These are phyloP conservation scores for Cinclus cinclus DNA, from an alignment of 2,113 vertebrate genomes.

Conservation along the genomic window DNA sequence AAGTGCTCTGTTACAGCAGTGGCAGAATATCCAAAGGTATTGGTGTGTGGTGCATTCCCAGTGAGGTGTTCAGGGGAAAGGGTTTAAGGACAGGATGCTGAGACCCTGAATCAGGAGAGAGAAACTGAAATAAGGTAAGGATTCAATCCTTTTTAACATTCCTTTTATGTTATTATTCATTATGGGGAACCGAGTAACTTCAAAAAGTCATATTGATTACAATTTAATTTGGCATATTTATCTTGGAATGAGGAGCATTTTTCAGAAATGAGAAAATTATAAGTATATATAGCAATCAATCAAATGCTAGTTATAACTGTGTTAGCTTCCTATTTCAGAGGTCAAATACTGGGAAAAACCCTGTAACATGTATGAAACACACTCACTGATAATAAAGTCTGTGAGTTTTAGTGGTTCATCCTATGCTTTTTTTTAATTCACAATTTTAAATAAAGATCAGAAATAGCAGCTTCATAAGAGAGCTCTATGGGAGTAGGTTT, in stretches of 20 bases:
- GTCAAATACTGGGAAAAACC: neutral
- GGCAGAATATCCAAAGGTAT: neutral
- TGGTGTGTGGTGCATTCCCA: neutral
- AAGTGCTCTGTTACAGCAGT: neutral
- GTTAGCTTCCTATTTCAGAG: neutral
- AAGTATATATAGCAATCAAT: neutral
- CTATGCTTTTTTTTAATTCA: conserved; percentile 9
- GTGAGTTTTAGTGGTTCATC: neutral
- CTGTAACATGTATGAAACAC: neutral
- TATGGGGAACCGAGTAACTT: neutral
- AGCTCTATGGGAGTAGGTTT: neutral
- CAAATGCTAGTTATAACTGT: neutral
- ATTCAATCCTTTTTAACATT: neutral
- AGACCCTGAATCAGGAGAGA: neutral
- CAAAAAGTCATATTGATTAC: neutral
- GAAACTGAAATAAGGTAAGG: neutral
- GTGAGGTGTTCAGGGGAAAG: neutral
- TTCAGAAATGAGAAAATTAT: neutral
- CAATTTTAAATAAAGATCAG: conserved; percentile 55
- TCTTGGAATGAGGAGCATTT: neutral
- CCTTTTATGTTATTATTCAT: neutral
- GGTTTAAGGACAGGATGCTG: neutral
- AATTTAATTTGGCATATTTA: neutral
- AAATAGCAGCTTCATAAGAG: conserved; percentile 12
- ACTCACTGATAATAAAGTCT: neutral